These are phyloP conservation scores for Erpornis zantholeuca DNA, from an alignment of 2,113 vertebrate genomes.

Conservation along the genomic window DNA sequence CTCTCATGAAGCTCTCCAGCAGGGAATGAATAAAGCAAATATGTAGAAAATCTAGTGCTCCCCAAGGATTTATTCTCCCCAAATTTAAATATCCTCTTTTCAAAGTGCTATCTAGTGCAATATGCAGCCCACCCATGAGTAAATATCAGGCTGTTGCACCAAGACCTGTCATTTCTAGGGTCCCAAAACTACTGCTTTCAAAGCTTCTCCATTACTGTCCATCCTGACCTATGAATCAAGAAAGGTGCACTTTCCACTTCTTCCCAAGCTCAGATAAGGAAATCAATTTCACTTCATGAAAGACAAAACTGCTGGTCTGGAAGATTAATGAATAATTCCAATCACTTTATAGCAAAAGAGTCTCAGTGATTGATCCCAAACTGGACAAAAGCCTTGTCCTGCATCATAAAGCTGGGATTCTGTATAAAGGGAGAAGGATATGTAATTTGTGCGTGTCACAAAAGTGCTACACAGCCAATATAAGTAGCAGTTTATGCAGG, in stretches of 20 bases:
- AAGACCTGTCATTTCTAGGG: not conserved
- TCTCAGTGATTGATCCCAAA: conserved; percentile 19
- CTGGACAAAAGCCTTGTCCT: conserved; percentile 7
- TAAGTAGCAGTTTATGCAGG: not conserved
- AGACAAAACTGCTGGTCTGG: conserved; percentile 17
- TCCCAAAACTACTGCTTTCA: not conserved
- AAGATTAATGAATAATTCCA: conserved; percentile 40
- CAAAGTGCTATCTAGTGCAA: not conserved
- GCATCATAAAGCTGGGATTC: not conserved
- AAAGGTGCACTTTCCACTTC: not conserved
- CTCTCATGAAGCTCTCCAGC: not conserved
- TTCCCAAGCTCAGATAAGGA: conserved; percentile 2
- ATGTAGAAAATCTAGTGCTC: not conserved
- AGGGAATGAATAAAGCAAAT: not conserved
- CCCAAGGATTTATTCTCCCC: not conserved
- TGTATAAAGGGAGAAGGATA: not conserved
- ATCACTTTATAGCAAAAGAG: not conserved
- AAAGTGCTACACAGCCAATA: not conserved
- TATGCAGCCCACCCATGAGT: not conserved
- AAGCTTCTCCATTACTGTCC: not conserved
- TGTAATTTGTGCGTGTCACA: not conserved
- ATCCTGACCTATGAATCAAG: not conserved
- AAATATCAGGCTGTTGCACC: not conserved
- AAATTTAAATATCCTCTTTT: not conserved
- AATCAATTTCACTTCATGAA: conserved; percentile 41